These are phyloP conservation scores for Threskiornis aethiopicus DNA, from an alignment of 2,797 vertebrate genomes.

Conservation along the genomic window DNA sequence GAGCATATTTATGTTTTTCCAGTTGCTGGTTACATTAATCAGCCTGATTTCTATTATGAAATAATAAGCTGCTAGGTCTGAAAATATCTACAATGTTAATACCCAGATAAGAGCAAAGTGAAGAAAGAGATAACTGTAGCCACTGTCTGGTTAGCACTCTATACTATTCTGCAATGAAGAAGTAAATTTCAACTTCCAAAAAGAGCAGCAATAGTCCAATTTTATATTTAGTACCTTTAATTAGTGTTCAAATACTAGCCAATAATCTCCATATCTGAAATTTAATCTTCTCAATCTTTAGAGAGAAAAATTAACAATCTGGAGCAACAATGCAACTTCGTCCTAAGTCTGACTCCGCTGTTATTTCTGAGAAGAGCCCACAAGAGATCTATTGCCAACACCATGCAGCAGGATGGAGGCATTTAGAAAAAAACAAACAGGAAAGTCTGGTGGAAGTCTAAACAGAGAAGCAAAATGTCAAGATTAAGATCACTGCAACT, in stretches of 20 bases:
- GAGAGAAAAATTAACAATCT: background rate
- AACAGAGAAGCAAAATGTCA: background rate
- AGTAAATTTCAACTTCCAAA: background rate
- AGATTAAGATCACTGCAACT: background rate
- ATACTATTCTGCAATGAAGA: background rate
- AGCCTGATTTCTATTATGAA: background rate
- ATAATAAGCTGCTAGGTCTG: background rate
- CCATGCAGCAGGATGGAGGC: background rate
- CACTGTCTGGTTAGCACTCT: background rate
- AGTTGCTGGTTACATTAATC: constrained; percentile 3
- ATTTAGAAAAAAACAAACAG: background rate
- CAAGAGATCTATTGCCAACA: background rate
- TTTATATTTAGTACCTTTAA: background rate
- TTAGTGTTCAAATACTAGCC: background rate
- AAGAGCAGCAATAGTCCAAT: background rate
- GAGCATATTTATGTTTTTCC: background rate
- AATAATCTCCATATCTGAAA: background rate
- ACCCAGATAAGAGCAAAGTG: background rate
- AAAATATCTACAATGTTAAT: background rate
- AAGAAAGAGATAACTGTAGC: background rate
- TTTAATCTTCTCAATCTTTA: constrained; percentile 1
- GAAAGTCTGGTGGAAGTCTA: background rate
- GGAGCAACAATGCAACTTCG: background rate
- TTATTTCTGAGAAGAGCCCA: background rate
- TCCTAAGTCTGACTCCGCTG: background rate